Base-by-base conservation (phyloP, 1,140 invertebrate species). In the Aphaenogaster ashmeadi region DNA sequence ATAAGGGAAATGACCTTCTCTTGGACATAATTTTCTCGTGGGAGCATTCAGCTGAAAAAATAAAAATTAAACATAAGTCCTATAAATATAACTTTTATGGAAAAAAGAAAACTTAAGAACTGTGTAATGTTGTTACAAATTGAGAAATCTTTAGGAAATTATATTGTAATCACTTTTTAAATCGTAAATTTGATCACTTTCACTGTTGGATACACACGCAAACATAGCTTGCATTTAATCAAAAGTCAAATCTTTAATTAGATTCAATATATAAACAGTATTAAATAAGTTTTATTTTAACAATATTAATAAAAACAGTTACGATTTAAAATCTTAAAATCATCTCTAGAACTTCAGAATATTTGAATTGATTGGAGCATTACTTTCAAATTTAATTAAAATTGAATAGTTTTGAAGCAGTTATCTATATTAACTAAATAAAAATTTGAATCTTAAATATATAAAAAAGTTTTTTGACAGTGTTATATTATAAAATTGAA, bases 1-100 rank as follows among this genome's bases (percentile, higher is more conserved):
- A 77, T 89, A 94, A 4, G 97, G 96, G 92, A 96, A 97, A 89
- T 96, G 96, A 47, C 97, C 98, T 89, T 96, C 95, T 9, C 91
- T 90, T 18, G 97, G 96, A 91, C 97, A 98, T 1, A 97, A 93
- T 66, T 92, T 47, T 1, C 93, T 91, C 11, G 94, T 94, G 56
- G 92, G 94, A 21, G 96, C 96, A 3, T 93, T 88, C 38, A 97
- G 93, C 97, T 97, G 94, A 44, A 96, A 62, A 62, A 50, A 93
- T 86, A 27, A 89, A 74, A 88, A 27, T 86, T 81, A 50, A 69
- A 38, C 27, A 67, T 41, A 80, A 41, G 27, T 64, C 2, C 9
- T 13, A 52, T 74, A 54, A 67, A 80, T 9, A 18, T 44, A 4
- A n/a, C 13, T 64, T 11, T 64, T 27, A 27, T 27, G 27, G 27